These are phyloP conservation scores for Drosophila monieri DNA, from an alignment of 2,888 invertebrate species.

Conservation along the genomic window DNA sequence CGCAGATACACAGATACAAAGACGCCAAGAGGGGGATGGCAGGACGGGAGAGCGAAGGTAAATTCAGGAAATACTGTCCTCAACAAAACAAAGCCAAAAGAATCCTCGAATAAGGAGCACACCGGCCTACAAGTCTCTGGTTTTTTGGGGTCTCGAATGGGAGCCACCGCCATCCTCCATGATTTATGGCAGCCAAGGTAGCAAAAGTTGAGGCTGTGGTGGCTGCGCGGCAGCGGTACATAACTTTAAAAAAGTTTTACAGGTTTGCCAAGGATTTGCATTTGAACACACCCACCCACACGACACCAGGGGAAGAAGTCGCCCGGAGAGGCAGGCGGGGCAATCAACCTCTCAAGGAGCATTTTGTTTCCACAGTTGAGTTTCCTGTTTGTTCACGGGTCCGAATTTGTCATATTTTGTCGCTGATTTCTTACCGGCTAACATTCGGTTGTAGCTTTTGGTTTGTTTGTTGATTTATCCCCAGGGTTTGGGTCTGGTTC, in stretches of 20 bases:
- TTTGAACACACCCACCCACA: slow-evolving; percentile 62
- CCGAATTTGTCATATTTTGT: slow-evolving; percentile 77
- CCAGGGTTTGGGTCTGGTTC: slow-evolving; percentile 17
- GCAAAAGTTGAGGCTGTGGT: slow-evolving; percentile 67
- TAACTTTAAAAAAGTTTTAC: slow-evolving; percentile 69
- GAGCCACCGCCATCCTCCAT: slow-evolving; percentile 46
- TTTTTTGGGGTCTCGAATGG: slow-evolving; percentile 7
- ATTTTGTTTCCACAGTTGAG: slow-evolving; percentile 57
- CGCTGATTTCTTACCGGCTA: slow-evolving; percentile 57
- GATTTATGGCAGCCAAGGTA: slow-evolving; percentile 75
- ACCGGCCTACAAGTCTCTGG: slow-evolving; percentile 65
- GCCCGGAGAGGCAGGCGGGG: slow-evolving; percentile 16
- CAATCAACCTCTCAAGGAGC: slow-evolving; percentile 41
- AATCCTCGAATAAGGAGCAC: slow-evolving; percentile 43
- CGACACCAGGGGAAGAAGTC: not conserved
- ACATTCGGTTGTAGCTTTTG: slow-evolving; percentile 49
- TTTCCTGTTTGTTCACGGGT: slow-evolving; percentile 72
- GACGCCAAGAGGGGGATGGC: not conserved
- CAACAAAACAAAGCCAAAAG: slow-evolving; percentile 78
- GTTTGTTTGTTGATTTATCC: slow-evolving; percentile 52
- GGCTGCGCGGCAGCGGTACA: slow-evolving; percentile 34
- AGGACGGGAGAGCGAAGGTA: slow-evolving; percentile 58
- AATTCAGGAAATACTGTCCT: slow-evolving; percentile 80
- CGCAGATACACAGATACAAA: slow-evolving; percentile 25
- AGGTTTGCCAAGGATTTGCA: slow-evolving; percentile 72